phyloP scores from a whole-genome alignment of 2,888 invertebrate genomes.

The Dryococelus australis region DNA sequence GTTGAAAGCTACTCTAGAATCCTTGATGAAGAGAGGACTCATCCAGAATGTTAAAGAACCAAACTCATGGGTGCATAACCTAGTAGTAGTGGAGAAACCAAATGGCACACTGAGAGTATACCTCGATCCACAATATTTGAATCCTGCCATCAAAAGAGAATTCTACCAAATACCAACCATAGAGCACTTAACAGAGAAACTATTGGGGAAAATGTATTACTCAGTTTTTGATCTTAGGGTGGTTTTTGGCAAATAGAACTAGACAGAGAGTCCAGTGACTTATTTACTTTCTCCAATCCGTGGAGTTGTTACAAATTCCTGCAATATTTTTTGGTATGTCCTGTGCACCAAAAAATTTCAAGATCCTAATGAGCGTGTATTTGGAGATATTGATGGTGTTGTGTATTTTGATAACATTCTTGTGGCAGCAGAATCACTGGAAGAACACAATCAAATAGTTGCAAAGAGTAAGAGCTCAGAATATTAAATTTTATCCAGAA shows the following conservation, averaged over 20 bases:
- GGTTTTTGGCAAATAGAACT: not conserved
- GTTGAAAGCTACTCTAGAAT: not conserved
- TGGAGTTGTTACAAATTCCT: conserved; percentile 4
- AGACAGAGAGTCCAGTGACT: not conserved
- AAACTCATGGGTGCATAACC: too few relatives aligned
- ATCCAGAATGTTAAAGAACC: too few relatives aligned
- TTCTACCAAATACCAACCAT: conserved; percentile 17
- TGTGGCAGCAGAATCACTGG: not conserved
- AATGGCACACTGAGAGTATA: not conserved
- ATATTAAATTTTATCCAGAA: not conserved
- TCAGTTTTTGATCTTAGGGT: not conserved
- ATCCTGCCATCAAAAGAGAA: not conserved
- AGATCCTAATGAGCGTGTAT: not conserved
- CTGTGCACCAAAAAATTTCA: not conserved
- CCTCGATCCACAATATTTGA: not conserved
- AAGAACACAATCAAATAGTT: not conserved
- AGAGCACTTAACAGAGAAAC: too few relatives aligned
- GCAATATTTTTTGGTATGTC: too few relatives aligned
- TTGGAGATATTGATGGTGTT: not conserved
- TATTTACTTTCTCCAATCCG: too few relatives aligned
- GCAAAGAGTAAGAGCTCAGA: not conserved
- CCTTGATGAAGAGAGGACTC: not conserved
- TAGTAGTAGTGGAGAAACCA: conserved; percentile 19
- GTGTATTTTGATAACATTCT: conserved; percentile 4
- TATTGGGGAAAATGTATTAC: not conserved